Base-by-base conservation (phyloP, 2,797 vertebrate genomes). In the Apodemus agrarius region DNA sequence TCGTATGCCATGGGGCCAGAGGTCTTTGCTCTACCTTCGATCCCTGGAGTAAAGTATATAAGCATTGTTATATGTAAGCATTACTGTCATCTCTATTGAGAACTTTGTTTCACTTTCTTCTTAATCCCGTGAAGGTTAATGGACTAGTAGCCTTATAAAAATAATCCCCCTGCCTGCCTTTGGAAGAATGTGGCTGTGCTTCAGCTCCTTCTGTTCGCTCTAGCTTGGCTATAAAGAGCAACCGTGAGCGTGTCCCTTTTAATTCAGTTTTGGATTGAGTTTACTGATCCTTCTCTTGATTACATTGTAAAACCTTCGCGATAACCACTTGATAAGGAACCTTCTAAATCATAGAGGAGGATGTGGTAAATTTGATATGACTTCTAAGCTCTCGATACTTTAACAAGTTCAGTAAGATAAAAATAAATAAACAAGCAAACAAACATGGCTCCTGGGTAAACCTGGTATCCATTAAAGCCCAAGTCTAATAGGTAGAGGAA, bases 91-190 rank as follows among this genome's bases (percentile, higher is more conserved):
- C 86, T 78, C 74, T 97, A 72, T 61, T n/a, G 21, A 74, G 46
- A 97, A 10, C 49, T 96, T 85, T 6, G 26, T 91, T 95, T 97
- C 95, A 43, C 86, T 97, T 98, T 96, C 88, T 75, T 96, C 95
- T 81, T 75, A n/a, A 94, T 98, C 72, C 57, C 90, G 52, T 19
- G 16, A 96, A 98, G 81, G 95, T 97, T 96, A 98, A 95, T 96
- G 69, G 97, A 88, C 61, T 91, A 34, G 13, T 61, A 95, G 67
- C 75, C 88, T 88, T 96, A n/a, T 67, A 65, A 88, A 91, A 97
- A 94, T 90, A 89, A 86, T 0, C 11, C 94, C 7, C 90, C 67
- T 80, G 88, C 40, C 13, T 76, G 5, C 52, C n/a, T 52, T 37
- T 26, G 79, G 34, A 90, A 93, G 97, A 89, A 96, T 95, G 95